Percentiles rank a stretch among this genome's conserved stretches.
Conservation (phyloP, 2,113 vertebrate genomes). For the zebrafish (Danio rerio) region DNA sequence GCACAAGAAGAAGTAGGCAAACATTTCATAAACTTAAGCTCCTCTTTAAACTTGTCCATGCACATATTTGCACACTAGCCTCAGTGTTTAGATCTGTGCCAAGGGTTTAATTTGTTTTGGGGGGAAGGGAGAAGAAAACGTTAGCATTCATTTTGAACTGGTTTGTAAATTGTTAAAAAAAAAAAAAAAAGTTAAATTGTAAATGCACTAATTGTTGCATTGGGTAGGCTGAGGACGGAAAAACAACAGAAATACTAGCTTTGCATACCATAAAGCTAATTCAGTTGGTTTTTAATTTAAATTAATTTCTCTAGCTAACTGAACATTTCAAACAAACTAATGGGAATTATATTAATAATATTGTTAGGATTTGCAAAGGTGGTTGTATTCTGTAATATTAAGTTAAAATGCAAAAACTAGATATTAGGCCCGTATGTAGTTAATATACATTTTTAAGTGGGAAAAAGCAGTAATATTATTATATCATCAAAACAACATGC, state of each 20-base stretch:
- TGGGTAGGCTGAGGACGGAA: conserved; percentile 50
- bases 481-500: not conserved
- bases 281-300: not conserved
- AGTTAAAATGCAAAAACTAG: no score
- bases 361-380: not conserved
- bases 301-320: not conserved
- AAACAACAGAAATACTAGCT: not conserved
- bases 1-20: not conserved
- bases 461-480: not conserved
- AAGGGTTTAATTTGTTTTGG: conserved; percentile 39
- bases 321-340: conserved; percentile 12
- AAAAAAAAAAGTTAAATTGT: not conserved
- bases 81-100: conserved; percentile 28
- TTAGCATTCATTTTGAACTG: conserved; percentile 44
- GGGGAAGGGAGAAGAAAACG: conserved; percentile 29
- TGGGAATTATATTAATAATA: conserved; percentile 20
- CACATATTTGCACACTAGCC: conserved; percentile 29
- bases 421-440: no score
- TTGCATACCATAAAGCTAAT: not conserved
- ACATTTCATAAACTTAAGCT: conserved; percentile 29
- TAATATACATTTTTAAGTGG: no score
- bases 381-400: not conserved
- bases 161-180: no score
- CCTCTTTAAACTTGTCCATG: conserved; percentile 32
- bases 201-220: conserved; percentile 42